These are phyloP conservation scores for Vulpes ferrilata DNA, from an alignment of 2,113 vertebrate species.

Conservation along the genomic window DNA sequence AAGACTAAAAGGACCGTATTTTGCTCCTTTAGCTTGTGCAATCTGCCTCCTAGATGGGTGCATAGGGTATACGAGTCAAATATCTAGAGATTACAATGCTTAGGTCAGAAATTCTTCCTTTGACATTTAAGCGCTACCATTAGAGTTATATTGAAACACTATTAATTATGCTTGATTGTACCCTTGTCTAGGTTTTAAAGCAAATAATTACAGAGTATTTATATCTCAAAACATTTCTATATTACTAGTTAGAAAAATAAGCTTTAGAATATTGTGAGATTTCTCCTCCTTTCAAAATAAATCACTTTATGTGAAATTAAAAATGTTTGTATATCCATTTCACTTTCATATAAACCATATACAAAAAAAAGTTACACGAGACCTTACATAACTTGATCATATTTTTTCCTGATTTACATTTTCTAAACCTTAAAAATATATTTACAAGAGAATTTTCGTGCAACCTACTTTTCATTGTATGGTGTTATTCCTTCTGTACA, in stretches of 20 bases:
- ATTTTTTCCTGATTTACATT: constrained; percentile 3
- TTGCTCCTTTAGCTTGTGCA: constrained; percentile 45
- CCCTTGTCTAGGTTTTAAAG: constrained; percentile 56
- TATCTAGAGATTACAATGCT: constrained; percentile 53
- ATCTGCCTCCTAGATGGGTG: background rate
- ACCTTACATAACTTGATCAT: background rate
- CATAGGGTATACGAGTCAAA: constrained; percentile 28
- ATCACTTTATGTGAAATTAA: constrained; percentile 11
- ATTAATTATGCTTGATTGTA: constrained; percentile 64
- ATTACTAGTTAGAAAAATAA: constrained; percentile 41
- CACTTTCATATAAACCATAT: constrained; percentile 4
- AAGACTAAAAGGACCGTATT: constrained; percentile 46
- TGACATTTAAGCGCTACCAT: constrained; percentile 54
- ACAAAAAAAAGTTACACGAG: background rate
- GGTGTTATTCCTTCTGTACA: background rate
- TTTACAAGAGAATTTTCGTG: background rate
- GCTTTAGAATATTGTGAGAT: constrained; percentile 16
- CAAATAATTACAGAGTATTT: constrained; percentile 65
- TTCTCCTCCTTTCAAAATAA: constrained; percentile 2
- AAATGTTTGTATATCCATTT: background rate
- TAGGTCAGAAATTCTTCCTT: constrained; percentile 45
- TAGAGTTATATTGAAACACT: constrained; percentile 59
- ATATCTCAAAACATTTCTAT: constrained; percentile 28
- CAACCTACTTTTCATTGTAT: background rate
- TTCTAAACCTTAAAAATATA: background rate